Evolutionary conservation across 2,888 invertebrate species (phyloP), one percentile per base, ranked within the genome.

Genomic region (Hermaeophaga mercurialis): DNA sequence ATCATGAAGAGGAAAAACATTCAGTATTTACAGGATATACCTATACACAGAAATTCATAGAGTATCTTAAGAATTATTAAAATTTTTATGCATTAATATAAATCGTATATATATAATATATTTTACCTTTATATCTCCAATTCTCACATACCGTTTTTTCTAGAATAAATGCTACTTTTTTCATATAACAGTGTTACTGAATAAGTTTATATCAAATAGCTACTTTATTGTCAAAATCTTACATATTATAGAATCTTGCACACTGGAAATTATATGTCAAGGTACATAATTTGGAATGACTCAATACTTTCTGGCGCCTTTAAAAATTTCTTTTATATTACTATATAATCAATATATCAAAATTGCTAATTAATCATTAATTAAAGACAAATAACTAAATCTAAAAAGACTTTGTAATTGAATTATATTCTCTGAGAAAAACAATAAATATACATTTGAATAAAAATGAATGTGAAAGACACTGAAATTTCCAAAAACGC

Each of bases 271-370:
- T 69, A 76, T 71, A 71, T 69, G 59, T 72, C 74, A 77, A 52
- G 77, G 77, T 78, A 78, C 77, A 68, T 70, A 77, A 76, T 77
- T 78, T 78, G 78, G 78, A 78, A 78, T 78, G 78, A 71, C 74
- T 60, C 48, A 58, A 54, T 56, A 60, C 44, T 56, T 45, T 33
- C 12, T 26, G 34, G 47, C 47, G 50, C n/a, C 28, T 55, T 45
- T 45, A 36, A 33, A 55, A 54, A 43, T 31, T 12, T n/a, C n/a
- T n/a, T n/a, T n/a, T n/a, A n/a, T n/a, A n/a, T n/a, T n/a, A n/a
- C n/a, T n/a, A n/a, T n/a, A n/a, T n/a, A n/a, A n/a, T n/a, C n/a
- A n/a, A n/a, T n/a, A n/a, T n/a, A n/a, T n/a, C n/a, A n/a, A n/a
- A n/a, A n/a, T n/a, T n/a, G n/a, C n/a, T n/a, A n/a, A n/a, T n/a